phyloP scores from a whole-genome alignment of 2,797 vertebrate species.

The Ptychobarbus kaznakovi region DNA sequence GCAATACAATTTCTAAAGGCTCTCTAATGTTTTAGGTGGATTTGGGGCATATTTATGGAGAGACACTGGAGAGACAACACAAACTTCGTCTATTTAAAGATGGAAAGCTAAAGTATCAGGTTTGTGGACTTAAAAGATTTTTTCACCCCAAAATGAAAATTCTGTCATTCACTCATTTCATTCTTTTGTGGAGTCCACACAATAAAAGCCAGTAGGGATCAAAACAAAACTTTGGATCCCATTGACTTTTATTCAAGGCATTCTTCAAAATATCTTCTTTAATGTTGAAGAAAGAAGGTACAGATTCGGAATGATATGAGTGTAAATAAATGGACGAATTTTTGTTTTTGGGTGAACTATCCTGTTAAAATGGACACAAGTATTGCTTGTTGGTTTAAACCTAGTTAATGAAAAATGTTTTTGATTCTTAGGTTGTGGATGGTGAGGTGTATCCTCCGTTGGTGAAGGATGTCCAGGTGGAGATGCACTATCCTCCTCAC shows the following conservation, averaged over 20 bases:
- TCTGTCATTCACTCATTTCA: no score
- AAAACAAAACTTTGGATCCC: background rate
- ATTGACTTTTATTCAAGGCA: background rate
- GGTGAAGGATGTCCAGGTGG: slow-evolving; percentile 85
- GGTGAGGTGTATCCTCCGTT: slow-evolving; percentile 94
- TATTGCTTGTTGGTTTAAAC: background rate
- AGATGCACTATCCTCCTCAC: slow-evolving; percentile 94
- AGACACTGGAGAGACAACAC: slow-evolving; percentile 87
- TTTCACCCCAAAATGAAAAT: background rate
- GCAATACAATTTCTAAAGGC: background rate
- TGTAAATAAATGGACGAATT: background rate
- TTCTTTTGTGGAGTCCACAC: background rate
- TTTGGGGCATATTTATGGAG: slow-evolving; percentile 91
- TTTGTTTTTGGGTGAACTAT: background rate
- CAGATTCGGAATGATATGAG: background rate
- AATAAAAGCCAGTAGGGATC: background rate
- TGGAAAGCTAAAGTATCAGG: slow-evolving; percentile 96
- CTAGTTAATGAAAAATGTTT: background rate
- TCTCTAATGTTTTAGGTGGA: slow-evolving; percentile 84
- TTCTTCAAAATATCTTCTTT: background rate
- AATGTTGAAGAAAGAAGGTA: background rate
- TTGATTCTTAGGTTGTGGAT: slow-evolving; percentile 77
- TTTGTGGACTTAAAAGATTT: slow-evolving; percentile 60
- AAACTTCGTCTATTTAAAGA: slow-evolving; percentile 91
- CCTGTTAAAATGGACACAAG: background rate